A percentile compares a stretch with the other conserved stretches of the same genome.
Conservation (phyloP, 2,888 invertebrate genomes). For the Latrodectus hesperus region DNA sequence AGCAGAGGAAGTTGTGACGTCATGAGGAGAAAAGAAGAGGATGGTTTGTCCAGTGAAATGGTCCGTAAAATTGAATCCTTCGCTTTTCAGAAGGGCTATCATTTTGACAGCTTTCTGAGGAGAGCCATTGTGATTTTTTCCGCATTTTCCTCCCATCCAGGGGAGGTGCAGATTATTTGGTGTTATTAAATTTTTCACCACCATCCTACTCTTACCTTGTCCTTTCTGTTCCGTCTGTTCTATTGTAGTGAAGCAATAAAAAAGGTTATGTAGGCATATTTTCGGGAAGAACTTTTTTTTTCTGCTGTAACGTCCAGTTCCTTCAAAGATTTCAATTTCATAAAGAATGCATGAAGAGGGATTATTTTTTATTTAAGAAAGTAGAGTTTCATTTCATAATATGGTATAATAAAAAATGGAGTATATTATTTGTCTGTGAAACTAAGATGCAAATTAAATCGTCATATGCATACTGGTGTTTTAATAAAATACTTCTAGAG, state of each 20-base stretch:
- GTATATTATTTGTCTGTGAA: too few relatives aligned
- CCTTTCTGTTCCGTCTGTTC: not conserved
- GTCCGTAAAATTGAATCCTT: conserved; percentile 57
- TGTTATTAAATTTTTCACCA: conserved; percentile 44
- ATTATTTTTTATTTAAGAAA: not conserved
- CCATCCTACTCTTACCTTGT: not conserved
- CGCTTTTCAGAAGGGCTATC: conserved; percentile 42
- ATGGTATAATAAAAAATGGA: too few relatives aligned
- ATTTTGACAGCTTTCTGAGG: conserved; percentile 56
- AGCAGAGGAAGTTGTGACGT: conserved; percentile 3
- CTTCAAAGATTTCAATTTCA: not conserved
- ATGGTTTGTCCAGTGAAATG: conserved; percentile 62
- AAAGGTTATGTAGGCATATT: not conserved
- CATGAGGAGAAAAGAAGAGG: conserved; percentile 11
- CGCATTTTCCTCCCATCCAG: not conserved
- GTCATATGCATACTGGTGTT: too few relatives aligned
- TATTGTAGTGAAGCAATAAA: conserved; percentile 3
- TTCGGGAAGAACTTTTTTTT: not conserved
- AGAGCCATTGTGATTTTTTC: conserved; percentile 28
- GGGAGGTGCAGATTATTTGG: conserved; percentile 40
- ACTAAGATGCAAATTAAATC: too few relatives aligned
- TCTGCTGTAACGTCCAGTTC: not conserved
- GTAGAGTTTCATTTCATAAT: too few relatives aligned
- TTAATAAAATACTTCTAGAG: too few relatives aligned
- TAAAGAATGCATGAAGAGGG: not conserved